Conservation (phyloP, 2,888 invertebrate species). For the Stenurella melanura region DNA sequence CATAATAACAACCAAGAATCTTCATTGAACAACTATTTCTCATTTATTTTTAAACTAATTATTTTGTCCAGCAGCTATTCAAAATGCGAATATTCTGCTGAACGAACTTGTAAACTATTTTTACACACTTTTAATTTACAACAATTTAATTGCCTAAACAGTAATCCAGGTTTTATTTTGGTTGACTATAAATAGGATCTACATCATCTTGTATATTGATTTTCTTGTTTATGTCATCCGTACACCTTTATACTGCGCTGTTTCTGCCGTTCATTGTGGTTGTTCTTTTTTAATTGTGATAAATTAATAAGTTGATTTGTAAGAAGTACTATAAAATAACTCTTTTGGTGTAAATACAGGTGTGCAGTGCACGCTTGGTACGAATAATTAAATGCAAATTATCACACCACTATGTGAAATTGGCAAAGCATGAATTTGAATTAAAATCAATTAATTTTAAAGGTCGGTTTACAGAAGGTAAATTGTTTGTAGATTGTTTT, state of each 20-base stretch:
- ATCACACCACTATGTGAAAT: too few species aligned
- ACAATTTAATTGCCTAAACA: slow-evolving; percentile 39
- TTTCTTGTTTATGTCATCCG: slow-evolving; percentile 39
- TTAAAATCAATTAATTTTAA: too few species aligned
- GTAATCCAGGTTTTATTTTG: slow-evolving; percentile 32
- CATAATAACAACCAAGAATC: slow-evolving; percentile 16
- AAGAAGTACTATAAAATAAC: too few species aligned
- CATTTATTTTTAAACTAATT: slow-evolving; percentile 4
- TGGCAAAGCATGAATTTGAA: too few species aligned
- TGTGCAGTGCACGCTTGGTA: too few species aligned
- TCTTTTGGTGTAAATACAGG: too few species aligned
- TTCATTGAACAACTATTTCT: background rate
- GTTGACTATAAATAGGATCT: slow-evolving; percentile 35
- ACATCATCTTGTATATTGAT: slow-evolving; percentile 40
- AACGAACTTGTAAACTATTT: slow-evolving; percentile 30
- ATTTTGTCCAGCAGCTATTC: background rate
- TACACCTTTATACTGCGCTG: slow-evolving; percentile 13
- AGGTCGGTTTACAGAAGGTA: too few species aligned
- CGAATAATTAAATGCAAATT: too few species aligned
- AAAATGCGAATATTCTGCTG: background rate
- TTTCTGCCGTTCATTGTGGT: background rate
- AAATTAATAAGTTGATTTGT: background rate
- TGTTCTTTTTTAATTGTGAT: background rate
- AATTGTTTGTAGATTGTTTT: too few species aligned
- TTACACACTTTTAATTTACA: slow-evolving; percentile 28